These are phyloP conservation scores for Trichopria drosophilae DNA, from an alignment of 2,888 invertebrate species.

Conservation along the genomic window DNA sequence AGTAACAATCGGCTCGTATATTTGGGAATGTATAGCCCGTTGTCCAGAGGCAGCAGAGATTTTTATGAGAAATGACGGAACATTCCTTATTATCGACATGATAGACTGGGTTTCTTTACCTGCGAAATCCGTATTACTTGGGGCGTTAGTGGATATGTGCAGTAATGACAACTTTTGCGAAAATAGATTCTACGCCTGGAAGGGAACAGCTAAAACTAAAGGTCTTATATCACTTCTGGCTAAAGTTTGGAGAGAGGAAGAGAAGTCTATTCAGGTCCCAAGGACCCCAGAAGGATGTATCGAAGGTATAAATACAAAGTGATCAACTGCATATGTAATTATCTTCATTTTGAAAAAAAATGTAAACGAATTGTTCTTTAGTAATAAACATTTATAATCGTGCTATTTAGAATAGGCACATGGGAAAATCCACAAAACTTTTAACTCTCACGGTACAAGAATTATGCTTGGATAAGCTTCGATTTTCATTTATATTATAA, in stretches of 20 bases:
- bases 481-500: too few relatives aligned
- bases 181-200: constrained; percentile 60
- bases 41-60: constrained; percentile 41
- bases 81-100: constrained; percentile 56
- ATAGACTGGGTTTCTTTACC: constrained; percentile 50
- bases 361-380: too few relatives aligned
- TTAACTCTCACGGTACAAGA: too few relatives aligned
- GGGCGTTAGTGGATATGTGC: constrained; percentile 56
- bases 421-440: too few relatives aligned
- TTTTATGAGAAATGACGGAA: constrained; percentile 55
- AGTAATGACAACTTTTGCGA: constrained; percentile 50
- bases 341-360: constrained; percentile 1
- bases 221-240: constrained; percentile 55
- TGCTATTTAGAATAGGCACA: too few relatives aligned
- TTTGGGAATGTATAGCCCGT: constrained; percentile 56
- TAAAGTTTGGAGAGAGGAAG: constrained; percentile 58
- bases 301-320: constrained; percentile 50
- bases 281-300: constrained; percentile 50
- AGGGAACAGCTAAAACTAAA: constrained; percentile 46
- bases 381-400: too few relatives aligned
- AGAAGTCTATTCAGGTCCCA: constrained; percentile 49
- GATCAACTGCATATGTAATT: background rate
- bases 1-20: constrained; percentile 54
- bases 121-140: constrained; percentile 56
- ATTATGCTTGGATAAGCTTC: too few relatives aligned